Percentiles rank a stretch among this genome's conserved stretches.
phyloP scores from a whole-genome alignment of 2,113 vertebrate species.

The Hippopotamus amphibius region DNA sequence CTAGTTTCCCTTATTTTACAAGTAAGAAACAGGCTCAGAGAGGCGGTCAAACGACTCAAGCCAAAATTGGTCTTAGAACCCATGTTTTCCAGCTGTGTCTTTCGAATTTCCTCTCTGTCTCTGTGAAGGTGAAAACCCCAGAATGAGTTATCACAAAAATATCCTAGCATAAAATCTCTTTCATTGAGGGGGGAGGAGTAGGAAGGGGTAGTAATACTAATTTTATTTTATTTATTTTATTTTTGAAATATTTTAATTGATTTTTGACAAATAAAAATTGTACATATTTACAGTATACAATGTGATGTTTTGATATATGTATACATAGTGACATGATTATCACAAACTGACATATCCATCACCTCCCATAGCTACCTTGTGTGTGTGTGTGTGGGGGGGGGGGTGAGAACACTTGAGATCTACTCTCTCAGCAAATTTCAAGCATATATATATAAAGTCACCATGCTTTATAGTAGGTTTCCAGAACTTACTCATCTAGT shows the following conservation, averaged over 20 bases:
- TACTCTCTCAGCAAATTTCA: neutral
- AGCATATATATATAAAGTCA: neutral
- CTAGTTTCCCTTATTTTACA: neutral
- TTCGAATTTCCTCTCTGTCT: conserved; percentile 40
- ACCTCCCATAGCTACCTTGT: neutral
- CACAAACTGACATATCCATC: neutral
- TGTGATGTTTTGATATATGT: neutral
- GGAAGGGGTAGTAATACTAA: neutral
- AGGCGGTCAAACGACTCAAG: neutral
- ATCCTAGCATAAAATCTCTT: neutral
- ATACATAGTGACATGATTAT: neutral
- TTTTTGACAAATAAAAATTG: neutral
- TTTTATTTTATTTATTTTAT: neutral
- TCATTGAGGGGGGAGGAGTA: neutral
- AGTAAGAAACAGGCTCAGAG: neutral
- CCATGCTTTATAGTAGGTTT: neutral
- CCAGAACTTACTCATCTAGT: neutral
- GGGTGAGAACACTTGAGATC: neutral
- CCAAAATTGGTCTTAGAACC: neutral
- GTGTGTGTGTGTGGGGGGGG: neutral
- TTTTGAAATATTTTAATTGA: neutral
- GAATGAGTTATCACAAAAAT: conserved; percentile 38
- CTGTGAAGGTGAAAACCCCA: neutral
- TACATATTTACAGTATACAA: neutral
- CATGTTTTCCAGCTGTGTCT: neutral